Evolutionary conservation across 2,797 vertebrate species (phyloP).

Genomic region (Neosilurus hyrtlii): DNA sequence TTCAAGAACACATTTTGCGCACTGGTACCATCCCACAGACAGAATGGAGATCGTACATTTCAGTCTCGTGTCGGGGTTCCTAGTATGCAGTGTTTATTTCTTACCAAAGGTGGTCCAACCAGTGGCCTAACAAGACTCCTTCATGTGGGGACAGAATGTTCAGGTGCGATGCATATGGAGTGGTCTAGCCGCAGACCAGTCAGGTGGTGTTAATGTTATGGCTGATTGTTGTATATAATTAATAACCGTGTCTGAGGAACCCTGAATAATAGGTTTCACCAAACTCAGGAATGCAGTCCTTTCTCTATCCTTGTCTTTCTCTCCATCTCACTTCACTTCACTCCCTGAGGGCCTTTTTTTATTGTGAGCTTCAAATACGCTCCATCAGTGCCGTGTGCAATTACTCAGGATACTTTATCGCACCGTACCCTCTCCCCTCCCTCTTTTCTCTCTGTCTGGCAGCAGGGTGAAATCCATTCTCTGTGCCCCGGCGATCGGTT

Average conservation of each 20-base stretch:
- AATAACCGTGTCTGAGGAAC: not conserved
- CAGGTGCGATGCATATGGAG: no score
- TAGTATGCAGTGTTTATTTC: no score
- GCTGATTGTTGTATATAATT: no score
- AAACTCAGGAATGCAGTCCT: not conserved
- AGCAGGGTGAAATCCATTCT: slow-evolving; percentile 36
- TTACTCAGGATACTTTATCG: slow-evolving; percentile 35
- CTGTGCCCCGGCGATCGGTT: slow-evolving; percentile 1
- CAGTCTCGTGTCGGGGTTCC: no score
- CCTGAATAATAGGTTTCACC: not conserved
- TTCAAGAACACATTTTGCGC: no score
- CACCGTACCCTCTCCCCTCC: not conserved
- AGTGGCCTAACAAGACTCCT: no score
- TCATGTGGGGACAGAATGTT: no score
- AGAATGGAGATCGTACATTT: not conserved
- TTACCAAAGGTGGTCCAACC: no score
- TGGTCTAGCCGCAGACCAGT: no score
- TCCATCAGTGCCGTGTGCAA: slow-evolving; percentile 21
- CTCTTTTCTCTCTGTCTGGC: slow-evolving; percentile 27
- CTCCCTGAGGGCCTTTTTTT: not conserved
- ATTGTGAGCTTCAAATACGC: not conserved
- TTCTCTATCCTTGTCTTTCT: slow-evolving; percentile 1
- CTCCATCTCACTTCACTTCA: slow-evolving; percentile 30
- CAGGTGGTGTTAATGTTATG: no score
- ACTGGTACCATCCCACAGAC: not conserved